phyloP scores from a whole-genome alignment of 1,140 invertebrate genomes.

The Euura lappo region DNA sequence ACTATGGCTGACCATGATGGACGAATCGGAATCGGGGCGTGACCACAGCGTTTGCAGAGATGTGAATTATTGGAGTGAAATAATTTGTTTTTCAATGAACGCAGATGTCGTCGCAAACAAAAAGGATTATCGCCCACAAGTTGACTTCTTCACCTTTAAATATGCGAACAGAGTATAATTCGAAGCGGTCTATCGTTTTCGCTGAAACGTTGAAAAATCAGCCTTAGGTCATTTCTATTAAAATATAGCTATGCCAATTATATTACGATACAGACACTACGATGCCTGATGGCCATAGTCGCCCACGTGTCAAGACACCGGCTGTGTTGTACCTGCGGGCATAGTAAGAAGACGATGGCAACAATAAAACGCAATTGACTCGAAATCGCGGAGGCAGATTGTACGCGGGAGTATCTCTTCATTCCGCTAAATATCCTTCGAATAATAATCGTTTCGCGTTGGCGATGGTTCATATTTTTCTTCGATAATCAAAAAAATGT shows the following conservation, averaged over 20 bases:
- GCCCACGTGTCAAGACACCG: background rate
- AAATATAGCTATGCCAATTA: conserved; percentile 1
- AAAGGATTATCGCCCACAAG: background rate
- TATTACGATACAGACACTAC: background rate
- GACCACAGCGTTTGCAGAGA: background rate
- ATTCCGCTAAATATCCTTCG: too few species aligned
- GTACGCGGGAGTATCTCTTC: too few species aligned
- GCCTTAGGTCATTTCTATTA: background rate
- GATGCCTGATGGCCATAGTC: background rate
- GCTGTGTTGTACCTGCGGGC: background rate
- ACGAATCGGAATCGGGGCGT: background rate
- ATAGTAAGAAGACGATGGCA: background rate
- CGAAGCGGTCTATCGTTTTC: background rate
- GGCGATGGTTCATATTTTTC: too few species aligned
- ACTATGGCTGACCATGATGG: background rate
- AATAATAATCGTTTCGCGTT: too few species aligned
- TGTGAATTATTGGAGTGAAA: background rate
- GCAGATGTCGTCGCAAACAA: background rate
- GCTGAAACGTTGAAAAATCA: background rate
- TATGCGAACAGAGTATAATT: background rate
- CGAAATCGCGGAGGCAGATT: background rate
- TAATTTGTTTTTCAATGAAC: background rate
- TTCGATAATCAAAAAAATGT: too few species aligned
- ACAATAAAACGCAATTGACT: background rate
- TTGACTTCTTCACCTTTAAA: background rate